Evolutionary conservation across 1,140 invertebrate species (phyloP).

Genomic region (Pachyrhynchus sulphureomaculatus): DNA sequence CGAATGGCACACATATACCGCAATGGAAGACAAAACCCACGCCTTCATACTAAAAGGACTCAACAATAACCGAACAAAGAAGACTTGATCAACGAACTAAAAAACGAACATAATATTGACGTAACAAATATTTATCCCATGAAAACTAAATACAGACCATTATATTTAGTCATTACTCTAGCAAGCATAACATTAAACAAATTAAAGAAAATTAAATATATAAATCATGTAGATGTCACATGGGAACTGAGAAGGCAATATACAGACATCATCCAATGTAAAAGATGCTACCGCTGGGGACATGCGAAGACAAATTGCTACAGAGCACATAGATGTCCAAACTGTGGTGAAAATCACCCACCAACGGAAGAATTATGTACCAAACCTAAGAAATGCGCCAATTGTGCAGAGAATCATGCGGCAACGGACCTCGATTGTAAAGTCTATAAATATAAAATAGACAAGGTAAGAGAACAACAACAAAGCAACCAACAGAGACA

Average conservation of each 20-base stretch:
- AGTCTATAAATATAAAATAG: neutral
- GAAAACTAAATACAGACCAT: conserved; percentile 1
- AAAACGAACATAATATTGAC: neutral
- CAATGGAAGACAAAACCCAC: conserved; percentile 10
- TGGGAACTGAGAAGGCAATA: no score
- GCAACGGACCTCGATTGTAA: neutral
- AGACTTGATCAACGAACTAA: conserved; percentile 5
- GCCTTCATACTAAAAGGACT: conserved; percentile 14
- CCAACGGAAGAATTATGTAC: neutral
- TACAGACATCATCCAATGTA: no score
- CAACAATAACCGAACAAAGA: conserved; percentile 3
- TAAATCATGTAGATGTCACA: no score
- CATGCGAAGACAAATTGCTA: neutral
- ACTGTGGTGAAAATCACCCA: neutral
- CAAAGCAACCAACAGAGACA: no score
- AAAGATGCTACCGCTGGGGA: neutral
- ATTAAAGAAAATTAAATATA: neutral
- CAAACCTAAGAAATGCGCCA: no score
- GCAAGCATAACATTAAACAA: neutral
- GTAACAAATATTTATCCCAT: conserved; percentile 2
- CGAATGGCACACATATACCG: conserved; percentile 20
- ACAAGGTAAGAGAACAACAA: neutral
- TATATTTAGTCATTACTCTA: conserved; percentile 10
- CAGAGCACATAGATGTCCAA: neutral
- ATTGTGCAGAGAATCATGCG: no score